These are phyloP conservation scores for Ictalurus punctatus DNA, from an alignment of 2,113 vertebrate species.

Conservation along the genomic window DNA sequence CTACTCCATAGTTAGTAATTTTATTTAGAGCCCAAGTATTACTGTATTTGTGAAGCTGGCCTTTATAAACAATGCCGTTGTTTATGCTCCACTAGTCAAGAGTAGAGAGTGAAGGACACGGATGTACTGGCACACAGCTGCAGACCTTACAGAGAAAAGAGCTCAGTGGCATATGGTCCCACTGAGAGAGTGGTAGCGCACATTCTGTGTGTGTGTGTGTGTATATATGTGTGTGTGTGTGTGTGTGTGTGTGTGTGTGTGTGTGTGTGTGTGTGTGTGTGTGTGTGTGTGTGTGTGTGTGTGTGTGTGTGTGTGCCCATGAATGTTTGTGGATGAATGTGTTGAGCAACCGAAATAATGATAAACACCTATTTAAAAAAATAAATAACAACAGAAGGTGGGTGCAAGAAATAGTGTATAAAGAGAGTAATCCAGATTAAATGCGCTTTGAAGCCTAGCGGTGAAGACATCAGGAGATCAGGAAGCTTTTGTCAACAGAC, in stretches of 20 bases:
- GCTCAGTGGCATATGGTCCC: constrained; percentile 38
- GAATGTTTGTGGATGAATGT: neutral
- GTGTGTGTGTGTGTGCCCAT: neutral
- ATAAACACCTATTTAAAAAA: neutral
- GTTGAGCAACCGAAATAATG: neutral
- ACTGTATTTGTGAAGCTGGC: neutral
- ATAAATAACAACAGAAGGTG: neutral
- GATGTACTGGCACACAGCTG: neutral
- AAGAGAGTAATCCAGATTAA: constrained; percentile 21
- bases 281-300: neutral
- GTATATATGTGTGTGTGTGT: neutral
- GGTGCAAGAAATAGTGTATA: neutral
- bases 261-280: neutral
- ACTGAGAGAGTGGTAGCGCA: constrained; percentile 6
- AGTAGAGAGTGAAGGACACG: constrained; percentile 27
- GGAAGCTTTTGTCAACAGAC: neutral
- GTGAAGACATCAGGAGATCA: constrained; percentile 6
- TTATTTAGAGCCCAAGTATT: neutral
- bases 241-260: neutral
- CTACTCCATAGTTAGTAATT: neutral
- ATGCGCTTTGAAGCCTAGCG: neutral
- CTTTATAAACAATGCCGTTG: neutral
- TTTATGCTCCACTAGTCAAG: constrained; percentile 12
- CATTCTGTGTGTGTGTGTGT: neutral
- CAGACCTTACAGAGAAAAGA: constrained; percentile 16